Evolutionary conservation across 2,888 invertebrate genomes (phyloP), one percentile per base, ranked within the genome.

Genomic region (Uropetala carovei): DNA sequence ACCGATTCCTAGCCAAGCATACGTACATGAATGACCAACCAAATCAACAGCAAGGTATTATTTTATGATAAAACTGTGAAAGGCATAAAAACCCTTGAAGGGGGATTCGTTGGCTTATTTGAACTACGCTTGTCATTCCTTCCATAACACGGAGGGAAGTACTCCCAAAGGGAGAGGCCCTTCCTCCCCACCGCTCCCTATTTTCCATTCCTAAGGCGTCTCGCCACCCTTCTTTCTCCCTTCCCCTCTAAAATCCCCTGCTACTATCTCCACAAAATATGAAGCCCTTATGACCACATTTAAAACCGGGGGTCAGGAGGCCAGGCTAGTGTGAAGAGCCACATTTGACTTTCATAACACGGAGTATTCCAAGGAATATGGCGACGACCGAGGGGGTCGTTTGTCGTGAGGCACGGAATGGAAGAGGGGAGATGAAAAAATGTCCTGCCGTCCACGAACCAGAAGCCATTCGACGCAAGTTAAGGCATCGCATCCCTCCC

Each of bases 321-420:
- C 9, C 27, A 43, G 5, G 75, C 13, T 8, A 22, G n/a, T 9
- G 4, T 22, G 0, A 68, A 68, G 43, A 43, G 68, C 22, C 68
- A 14, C 75, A 75, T 75, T 75, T 75, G 75, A 75, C 75, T 75
- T 75, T 75, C 75, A 75, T 22, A 75, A 75, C 75, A 75, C 75
- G 75, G 9, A 75, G 27, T 27, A 22, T 5, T 14, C 22, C 75
- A 13, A 68, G 43, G 68, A 68, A 68, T 68, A 68, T 68, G 68
- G 68, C 68, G n/a, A 68, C 22, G 68, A n/a, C 68, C 68, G 64
- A 16, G 64, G 64, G 64, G 8, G 68, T 64, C n/a, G 64, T 16
- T 10, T 9, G n/a, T n/a, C 68, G 68, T 68, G 22, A 18, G 68
- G 68, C 22, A 64, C 9, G 7, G 22, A 68, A 10, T 68, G 9